Evolutionary conservation across 2,113 vertebrate species (phyloP).

Genomic region (Fulica atra): DNA sequence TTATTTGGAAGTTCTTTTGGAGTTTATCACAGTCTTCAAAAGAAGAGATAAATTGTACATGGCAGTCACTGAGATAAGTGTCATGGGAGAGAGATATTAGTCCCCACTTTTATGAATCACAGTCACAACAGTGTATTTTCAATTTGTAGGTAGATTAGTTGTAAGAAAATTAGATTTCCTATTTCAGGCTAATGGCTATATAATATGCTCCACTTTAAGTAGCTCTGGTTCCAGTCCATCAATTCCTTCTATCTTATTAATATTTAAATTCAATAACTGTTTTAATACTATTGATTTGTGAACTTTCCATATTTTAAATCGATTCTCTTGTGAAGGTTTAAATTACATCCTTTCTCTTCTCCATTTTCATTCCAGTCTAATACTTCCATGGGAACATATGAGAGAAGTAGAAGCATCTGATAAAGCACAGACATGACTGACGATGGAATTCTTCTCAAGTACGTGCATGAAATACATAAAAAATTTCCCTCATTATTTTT

Average conservation of each 20-base stretch:
- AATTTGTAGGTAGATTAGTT: constrained; percentile 45
- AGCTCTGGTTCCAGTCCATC: constrained; percentile 53
- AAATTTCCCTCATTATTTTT: background rate
- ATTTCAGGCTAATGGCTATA: constrained; percentile 46
- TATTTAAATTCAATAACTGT: constrained; percentile 71
- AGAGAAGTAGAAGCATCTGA: background rate
- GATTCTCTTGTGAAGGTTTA: constrained; percentile 31
- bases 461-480: background rate
- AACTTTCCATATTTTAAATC: constrained; percentile 47
- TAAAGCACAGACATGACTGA: background rate
- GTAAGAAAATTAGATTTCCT: constrained; percentile 62
- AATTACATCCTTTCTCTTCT: constrained; percentile 31
- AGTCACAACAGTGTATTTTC: constrained; percentile 5
- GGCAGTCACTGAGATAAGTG: background rate
- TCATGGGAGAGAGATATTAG: background rate
- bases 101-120: background rate
- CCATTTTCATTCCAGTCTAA: constrained; percentile 18
- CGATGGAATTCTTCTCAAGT: background rate
- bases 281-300: constrained; percentile 68
- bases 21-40: background rate
- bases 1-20: background rate
- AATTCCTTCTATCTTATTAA: constrained; percentile 63
- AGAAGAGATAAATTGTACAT: background rate
- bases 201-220: constrained; percentile 24
- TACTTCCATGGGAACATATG: background rate